Evolutionary conservation across 2,888 invertebrate genomes (phyloP), one percentile per base, ranked within the genome.

Genomic region (Pristionchus japonicus): DNA sequence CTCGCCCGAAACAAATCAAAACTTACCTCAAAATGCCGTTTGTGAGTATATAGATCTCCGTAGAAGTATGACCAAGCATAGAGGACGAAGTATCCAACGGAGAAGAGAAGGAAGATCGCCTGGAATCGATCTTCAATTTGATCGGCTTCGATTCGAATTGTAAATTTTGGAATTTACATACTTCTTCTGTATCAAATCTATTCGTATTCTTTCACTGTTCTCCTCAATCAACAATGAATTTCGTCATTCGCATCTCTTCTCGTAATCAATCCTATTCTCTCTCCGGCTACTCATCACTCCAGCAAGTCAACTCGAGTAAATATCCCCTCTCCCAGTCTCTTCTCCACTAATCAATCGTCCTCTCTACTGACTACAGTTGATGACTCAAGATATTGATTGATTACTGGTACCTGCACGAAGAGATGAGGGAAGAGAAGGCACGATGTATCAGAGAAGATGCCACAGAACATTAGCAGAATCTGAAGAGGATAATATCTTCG

Each of bases 61-160:
- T 93, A 93, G 88, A 93, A 93, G 89, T 93, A 93, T 13, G 92
- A 91, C 91, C 93, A 93, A 0, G 93, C 93, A 87, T 93, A 93
- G 47, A 93, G 89, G 17, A 92, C 61, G 83, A 93, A 93, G 85
- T 93, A 93, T 15, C 92, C 92, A 34, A 93, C 52, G 20, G 93
- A 93, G 89, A 90, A 92, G 64, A 93, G 86, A 0, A 93, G 90
- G 57, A 92, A 92, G 34, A 93, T 87, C 15, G 88, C 88, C 86
- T 86, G 86, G 1, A 37, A 37, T 7, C 9, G 4, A 80, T 20
- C n/a, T 31, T 67, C 34, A 20, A 23, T n/a, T n/a, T n/a, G n/a
- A n/a, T n/a, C n/a, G n/a, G n/a, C n/a, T n/a, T n/a, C n/a, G n/a
- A n/a, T n/a, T n/a, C n/a, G n/a, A n/a, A n/a, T n/a, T n/a, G n/a